These are phyloP conservation scores for Poeciliopsis occidentalis DNA, from an alignment of 2,113 vertebrate genomes.

Conservation along the genomic window DNA sequence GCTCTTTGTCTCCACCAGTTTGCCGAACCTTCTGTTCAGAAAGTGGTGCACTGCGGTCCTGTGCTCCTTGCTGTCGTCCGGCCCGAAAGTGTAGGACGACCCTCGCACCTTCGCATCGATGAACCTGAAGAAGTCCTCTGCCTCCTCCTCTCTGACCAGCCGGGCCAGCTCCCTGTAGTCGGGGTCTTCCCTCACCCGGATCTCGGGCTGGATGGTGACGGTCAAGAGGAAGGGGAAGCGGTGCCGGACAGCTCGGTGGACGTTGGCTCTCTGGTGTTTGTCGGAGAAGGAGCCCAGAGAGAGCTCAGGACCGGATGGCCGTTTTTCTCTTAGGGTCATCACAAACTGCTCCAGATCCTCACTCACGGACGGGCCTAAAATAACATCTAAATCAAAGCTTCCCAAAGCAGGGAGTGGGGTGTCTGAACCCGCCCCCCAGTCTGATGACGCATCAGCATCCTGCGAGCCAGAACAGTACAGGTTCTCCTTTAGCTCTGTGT, in stretches of 20 bases:
- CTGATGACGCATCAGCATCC: slow-evolving; percentile 18
- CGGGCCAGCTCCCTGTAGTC: slow-evolving; percentile 86
- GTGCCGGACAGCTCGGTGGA: slow-evolving; percentile 87
- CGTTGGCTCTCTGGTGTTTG: slow-evolving; percentile 83
- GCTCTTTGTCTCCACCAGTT: slow-evolving; percentile 92
- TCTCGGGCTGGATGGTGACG: slow-evolving; percentile 83
- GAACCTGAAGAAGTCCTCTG: slow-evolving; percentile 89
- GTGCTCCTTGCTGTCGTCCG: slow-evolving; percentile 87
- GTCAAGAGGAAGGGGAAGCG: slow-evolving; percentile 90
- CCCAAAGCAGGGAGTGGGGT: slow-evolving; percentile 26
- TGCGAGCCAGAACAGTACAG: slow-evolving; percentile 12
- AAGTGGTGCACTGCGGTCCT: slow-evolving; percentile 92
- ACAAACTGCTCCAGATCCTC: slow-evolving; percentile 83
- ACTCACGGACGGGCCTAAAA: slow-evolving; percentile 77
- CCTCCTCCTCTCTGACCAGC: slow-evolving; percentile 88
- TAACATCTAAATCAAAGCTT: slow-evolving; percentile 74
- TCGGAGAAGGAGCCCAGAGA: slow-evolving; percentile 83
- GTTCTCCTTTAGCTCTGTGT: slow-evolving; percentile 16
- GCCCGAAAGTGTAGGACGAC: slow-evolving; percentile 86
- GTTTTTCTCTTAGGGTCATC: slow-evolving; percentile 51
- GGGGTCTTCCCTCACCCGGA: slow-evolving; percentile 86
- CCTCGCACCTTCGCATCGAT: slow-evolving; percentile 88
- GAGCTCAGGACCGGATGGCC: slow-evolving; percentile 65
- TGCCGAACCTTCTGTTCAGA: slow-evolving; percentile 89
- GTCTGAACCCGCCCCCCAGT: background rate